Evolutionary conservation across 2,888 invertebrate genomes (phyloP).

Genomic region (Dusona sp.): DNA sequence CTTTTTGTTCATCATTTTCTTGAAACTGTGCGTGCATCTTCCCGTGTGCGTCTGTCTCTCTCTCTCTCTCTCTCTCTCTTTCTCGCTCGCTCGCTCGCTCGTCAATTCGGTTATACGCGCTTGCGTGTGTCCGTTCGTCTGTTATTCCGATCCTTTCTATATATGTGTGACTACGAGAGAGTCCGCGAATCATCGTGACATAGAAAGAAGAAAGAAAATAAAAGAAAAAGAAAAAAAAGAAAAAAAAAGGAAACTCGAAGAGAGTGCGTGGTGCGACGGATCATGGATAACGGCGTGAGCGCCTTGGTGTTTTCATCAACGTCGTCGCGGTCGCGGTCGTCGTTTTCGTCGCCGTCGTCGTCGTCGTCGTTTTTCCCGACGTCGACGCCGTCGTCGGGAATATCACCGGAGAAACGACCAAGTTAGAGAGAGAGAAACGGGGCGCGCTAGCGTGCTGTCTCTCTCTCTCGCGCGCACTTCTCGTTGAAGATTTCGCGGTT

Average conservation of each 20-base stretch:
- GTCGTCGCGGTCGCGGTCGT: slow-evolving; percentile 54
- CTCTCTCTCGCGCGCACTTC: slow-evolving; percentile 58
- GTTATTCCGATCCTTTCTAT: slow-evolving; percentile 3
- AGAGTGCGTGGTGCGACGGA: slow-evolving; percentile 45
- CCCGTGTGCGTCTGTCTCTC: slow-evolving; percentile 30
- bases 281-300: slow-evolving; percentile 66
- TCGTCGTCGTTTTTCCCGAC: slow-evolving; percentile 57
- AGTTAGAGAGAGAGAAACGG: slow-evolving; percentile 63
- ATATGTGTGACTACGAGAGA: slow-evolving; percentile 28
- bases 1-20: neutral
- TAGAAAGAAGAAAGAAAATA: slow-evolving; percentile 25
- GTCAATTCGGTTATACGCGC: slow-evolving; percentile 24
- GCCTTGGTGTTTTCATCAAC: slow-evolving; percentile 57
- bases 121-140: slow-evolving; percentile 20
- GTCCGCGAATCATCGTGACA: slow-evolving; percentile 60
- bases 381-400: slow-evolving; percentile 64
- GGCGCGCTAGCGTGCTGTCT: slow-evolving; percentile 64
- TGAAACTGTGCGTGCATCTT: slow-evolving; percentile 42
- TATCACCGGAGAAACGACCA: slow-evolving; percentile 63
- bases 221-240: slow-evolving; percentile 11
- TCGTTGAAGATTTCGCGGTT: slow-evolving; percentile 37
- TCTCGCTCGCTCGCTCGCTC: neutral
- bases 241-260: slow-evolving; percentile 28
- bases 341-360: slow-evolving; percentile 59
- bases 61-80: slow-evolving; percentile 1